Percentiles rank a stretch among this genome's conserved stretches.
phyloP scores from a whole-genome alignment of 1,140 invertebrate genomes.

The Pectinophora gossypiella region DNA sequence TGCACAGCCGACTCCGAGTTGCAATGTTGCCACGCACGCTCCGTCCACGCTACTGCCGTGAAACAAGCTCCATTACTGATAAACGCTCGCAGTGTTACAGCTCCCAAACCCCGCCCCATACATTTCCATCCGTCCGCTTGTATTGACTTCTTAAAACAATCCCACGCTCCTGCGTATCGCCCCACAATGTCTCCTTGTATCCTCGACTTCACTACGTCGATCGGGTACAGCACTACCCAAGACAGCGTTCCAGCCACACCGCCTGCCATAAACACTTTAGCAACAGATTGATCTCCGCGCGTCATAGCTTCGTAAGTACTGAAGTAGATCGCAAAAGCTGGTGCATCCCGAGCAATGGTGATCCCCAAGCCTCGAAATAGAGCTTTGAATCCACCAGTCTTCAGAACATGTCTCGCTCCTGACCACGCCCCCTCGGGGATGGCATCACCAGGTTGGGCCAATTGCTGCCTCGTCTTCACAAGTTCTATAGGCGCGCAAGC shows the following conservation, averaged over 20 bases:
- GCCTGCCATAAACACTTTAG: slow-evolving; percentile 83
- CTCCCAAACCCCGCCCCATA: slow-evolving; percentile 83
- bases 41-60: slow-evolving; percentile 86
- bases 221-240: slow-evolving; percentile 90
- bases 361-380: slow-evolving; percentile 85
- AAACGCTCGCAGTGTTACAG: slow-evolving; percentile 90
- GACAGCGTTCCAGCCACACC: slow-evolving; percentile 89
- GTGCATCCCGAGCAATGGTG: slow-evolving; percentile 85
- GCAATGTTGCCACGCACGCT: slow-evolving; percentile 47
- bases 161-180: slow-evolving; percentile 80
- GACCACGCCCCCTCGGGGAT: slow-evolving; percentile 59
- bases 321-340: slow-evolving; percentile 77
- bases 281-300: slow-evolving; percentile 60
- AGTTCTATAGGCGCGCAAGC: slow-evolving; percentile 91
- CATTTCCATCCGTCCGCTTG: slow-evolving; percentile 81
- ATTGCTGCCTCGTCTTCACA: slow-evolving; percentile 89
- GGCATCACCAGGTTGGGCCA: slow-evolving; percentile 57
- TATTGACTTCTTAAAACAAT: slow-evolving; percentile 84
- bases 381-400: slow-evolving; percentile 79
- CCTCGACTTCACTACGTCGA: slow-evolving; percentile 93
- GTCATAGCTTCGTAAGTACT: slow-evolving; percentile 84
- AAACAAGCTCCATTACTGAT: slow-evolving; percentile 95
- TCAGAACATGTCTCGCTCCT: slow-evolving; percentile 80
- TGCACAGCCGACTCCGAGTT: slow-evolving; percentile 27
- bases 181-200: slow-evolving; percentile 85